Conservation (phyloP, 1,140 invertebrate genomes). For the Leptopilina boulardi region DNA sequence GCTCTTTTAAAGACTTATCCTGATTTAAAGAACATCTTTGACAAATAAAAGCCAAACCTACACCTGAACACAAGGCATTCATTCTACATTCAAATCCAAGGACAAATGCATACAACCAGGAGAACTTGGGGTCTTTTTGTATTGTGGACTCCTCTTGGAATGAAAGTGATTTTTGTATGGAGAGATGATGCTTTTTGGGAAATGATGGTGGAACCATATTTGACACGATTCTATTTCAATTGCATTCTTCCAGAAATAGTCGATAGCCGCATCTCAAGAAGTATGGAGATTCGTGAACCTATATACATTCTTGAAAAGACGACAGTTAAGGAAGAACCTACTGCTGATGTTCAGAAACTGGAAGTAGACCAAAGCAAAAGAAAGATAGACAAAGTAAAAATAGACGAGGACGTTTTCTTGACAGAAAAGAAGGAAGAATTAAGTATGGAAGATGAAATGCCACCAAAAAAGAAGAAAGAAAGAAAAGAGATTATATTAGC, state of each 20-base stretch:
- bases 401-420: no score
- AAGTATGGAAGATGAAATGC: no score
- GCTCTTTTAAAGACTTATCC: conserved; percentile 46
- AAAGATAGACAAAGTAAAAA: neutral
- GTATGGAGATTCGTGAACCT: conserved; percentile 40
- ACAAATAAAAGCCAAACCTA: conserved; percentile 37
- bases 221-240: conserved; percentile 43
- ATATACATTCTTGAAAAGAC: neutral
- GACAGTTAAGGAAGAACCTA: neutral
- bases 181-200: conserved; percentile 56
- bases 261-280: conserved; percentile 36
- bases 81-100: conserved; percentile 71
- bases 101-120: conserved; percentile 65
- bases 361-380: neutral
- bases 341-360: no score
- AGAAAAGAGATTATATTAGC: no score
- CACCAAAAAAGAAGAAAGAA: no score
- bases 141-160: conserved; percentile 58
- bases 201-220: conserved; percentile 42
- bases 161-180: conserved; percentile 45
- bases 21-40: conserved; percentile 44
- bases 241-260: conserved; percentile 48
- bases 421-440: no score
- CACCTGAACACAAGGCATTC: conserved; percentile 63
- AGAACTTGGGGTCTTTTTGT: conserved; percentile 66